phyloP scores from a whole-genome alignment of 1,140 invertebrate species.

The Leptestheria dahalacensis region DNA sequence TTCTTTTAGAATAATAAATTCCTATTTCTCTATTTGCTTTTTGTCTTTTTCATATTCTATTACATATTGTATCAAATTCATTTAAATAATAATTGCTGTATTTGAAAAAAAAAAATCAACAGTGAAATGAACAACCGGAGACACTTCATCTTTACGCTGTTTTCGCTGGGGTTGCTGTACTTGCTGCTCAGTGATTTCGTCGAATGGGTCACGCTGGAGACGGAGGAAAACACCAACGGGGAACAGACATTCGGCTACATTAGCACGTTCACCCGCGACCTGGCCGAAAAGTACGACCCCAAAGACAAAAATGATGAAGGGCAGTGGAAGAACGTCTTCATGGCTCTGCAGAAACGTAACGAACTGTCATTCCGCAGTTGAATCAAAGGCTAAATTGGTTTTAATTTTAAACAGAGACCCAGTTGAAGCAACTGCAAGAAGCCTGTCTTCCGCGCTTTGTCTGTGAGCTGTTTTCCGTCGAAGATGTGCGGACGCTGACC shows the following conservation, averaged over 20 bases:
- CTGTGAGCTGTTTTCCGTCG: constrained; percentile 51
- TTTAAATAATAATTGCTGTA: too few species aligned
- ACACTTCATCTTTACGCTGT: not conserved
- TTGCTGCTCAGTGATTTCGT: not conserved
- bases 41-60: not conserved
- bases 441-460: constrained; percentile 56
- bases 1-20: not conserved
- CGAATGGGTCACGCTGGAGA: not conserved
- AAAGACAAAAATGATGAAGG: not conserved
- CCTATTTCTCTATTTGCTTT: not conserved
- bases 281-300: not conserved
- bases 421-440: constrained; percentile 31
- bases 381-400: not conserved
- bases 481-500: constrained; percentile 44
- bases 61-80: not conserved
- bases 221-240: not conserved
- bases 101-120: too few species aligned
- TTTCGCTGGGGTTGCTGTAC: not conserved
- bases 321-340: not conserved
- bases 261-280: not conserved
- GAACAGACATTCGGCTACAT: not conserved
- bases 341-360: not conserved
- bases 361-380: not conserved
- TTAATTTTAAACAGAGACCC: not conserved
- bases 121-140: not conserved